Conservation (phyloP, 2,113 vertebrate genomes). For the Uropsilus gracilis region DNA sequence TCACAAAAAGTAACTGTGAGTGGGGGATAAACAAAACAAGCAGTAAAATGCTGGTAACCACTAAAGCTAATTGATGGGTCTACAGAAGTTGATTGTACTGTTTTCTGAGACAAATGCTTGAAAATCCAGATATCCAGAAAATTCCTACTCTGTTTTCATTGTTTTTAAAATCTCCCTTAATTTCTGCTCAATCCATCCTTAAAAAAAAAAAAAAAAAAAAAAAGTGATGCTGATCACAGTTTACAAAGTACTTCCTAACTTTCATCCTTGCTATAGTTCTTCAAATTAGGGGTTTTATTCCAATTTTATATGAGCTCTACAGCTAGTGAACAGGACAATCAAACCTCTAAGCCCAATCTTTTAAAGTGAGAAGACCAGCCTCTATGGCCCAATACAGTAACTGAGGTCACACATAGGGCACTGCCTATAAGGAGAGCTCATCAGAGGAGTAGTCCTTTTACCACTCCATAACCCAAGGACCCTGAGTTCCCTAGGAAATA, state of each 20-base stretch:
- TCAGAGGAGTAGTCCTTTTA: neutral
- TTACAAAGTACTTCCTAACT: slow-evolving; percentile 29
- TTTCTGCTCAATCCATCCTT: neutral
- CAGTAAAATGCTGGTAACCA: neutral
- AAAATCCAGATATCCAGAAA: neutral
- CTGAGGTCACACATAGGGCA: neutral
- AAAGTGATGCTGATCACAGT: too few species aligned
- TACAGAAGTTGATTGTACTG: slow-evolving; percentile 10
- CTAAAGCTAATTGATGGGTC: neutral
- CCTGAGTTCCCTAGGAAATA: neutral
- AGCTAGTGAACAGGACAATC: neutral
- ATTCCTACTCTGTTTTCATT: neutral
- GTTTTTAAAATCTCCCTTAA: slow-evolving; percentile 36
- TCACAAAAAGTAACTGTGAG: neutral
- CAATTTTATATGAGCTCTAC: slow-evolving; percentile 20
- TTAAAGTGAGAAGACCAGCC: neutral
- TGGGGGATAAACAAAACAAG: neutral
- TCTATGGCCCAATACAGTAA: neutral
- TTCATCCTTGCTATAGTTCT: slow-evolving; percentile 35
- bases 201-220: too few species aligned
- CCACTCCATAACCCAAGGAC: neutral
- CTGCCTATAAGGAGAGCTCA: neutral
- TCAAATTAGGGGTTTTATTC: slow-evolving; percentile 14
- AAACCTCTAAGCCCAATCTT: neutral
- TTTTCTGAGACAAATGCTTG: neutral